A percentile compares a stretch with the other conserved stretches of the same genome.
Conservation (phyloP, 2,113 vertebrate species). For the Hystrix brachyura region DNA sequence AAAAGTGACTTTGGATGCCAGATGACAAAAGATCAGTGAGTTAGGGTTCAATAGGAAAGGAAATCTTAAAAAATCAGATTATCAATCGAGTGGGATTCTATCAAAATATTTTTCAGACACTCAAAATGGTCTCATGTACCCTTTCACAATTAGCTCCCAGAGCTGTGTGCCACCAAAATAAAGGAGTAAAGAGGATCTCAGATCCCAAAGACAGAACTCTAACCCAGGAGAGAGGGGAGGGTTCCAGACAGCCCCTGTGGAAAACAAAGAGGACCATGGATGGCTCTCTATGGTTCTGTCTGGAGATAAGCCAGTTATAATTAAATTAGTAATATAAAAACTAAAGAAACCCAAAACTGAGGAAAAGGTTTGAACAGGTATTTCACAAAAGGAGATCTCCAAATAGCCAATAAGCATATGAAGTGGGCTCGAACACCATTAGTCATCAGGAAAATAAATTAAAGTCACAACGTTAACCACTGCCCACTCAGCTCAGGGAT, state of each 20-base stretch:
- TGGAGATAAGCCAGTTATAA: neutral
- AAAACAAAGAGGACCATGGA: neutral
- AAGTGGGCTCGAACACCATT: neutral
- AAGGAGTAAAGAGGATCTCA: neutral
- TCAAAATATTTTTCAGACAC: neutral
- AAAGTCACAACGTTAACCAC: neutral
- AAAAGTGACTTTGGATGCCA: neutral
- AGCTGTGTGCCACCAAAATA: neutral
- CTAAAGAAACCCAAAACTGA: constrained; percentile 1
- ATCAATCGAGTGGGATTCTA: neutral
- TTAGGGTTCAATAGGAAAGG: neutral
- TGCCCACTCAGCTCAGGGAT: neutral
- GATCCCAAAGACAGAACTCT: neutral
- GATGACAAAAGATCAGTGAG: neutral
- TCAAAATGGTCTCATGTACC: neutral
- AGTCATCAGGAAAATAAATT: neutral
- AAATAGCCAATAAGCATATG: neutral
- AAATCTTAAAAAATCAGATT: neutral
- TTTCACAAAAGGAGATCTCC: neutral
- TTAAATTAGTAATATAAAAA: neutral
- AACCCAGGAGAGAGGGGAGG: neutral
- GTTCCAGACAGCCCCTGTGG: neutral
- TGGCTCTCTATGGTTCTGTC: neutral
- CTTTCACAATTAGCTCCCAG: neutral
- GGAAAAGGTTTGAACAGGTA: neutral